Conservation (phyloP, 1,140 invertebrate species). For the Kradibia gibbosae region DNA sequence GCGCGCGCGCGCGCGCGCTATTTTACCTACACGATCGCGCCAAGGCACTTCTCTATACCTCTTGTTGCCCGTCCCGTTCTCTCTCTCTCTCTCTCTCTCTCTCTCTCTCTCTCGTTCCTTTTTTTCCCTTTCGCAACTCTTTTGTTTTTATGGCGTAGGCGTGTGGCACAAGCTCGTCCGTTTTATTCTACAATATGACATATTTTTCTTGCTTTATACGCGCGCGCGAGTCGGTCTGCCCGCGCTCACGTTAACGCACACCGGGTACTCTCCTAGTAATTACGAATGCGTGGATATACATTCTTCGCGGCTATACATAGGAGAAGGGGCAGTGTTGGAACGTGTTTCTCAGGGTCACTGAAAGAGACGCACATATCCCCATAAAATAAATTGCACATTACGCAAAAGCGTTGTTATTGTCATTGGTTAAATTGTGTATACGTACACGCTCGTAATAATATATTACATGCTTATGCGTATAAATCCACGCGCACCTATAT, state of each 20-base stretch:
- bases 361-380: slow-evolving; percentile 48
- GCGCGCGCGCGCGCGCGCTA: background rate
- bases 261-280: slow-evolving; percentile 47
- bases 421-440: slow-evolving; percentile 19
- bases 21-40: background rate
- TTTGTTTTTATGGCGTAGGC: background rate
- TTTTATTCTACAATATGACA: background rate
- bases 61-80: too few relatives aligned
- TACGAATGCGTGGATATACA: slow-evolving; percentile 59
- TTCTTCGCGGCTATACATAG: too few relatives aligned
- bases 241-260: background rate
- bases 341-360: slow-evolving; percentile 32
- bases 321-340: too few relatives aligned
- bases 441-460: too few relatives aligned
- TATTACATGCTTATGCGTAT: too few relatives aligned
- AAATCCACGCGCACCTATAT: too few relatives aligned
- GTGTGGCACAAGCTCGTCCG: background rate
- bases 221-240: background rate
- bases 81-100: background rate
- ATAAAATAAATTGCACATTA: slow-evolving; percentile 55
- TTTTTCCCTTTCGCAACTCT: background rate
- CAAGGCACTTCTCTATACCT: too few relatives aligned
- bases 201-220: slow-evolving; percentile 32
- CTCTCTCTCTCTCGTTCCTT: background rate
- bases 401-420: slow-evolving; percentile 43